Percentiles rank a stretch among this genome's conserved stretches.
These are phyloP conservation scores for Vipera ursinii DNA, from an alignment of 2,797 vertebrate species.

Conservation along the genomic window DNA sequence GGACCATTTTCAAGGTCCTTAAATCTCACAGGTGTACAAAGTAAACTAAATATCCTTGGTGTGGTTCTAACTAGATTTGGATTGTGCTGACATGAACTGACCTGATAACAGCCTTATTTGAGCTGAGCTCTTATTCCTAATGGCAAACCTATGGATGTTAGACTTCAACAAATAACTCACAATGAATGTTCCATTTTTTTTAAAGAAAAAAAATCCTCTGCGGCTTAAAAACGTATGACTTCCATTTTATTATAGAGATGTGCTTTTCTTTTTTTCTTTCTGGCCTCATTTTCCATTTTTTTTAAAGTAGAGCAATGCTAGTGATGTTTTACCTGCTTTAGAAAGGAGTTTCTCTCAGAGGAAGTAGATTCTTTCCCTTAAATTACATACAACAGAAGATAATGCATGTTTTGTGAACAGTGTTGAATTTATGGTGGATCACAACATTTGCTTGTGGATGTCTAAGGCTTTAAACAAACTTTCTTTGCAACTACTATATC, in stretches of 20 bases:
- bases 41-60: no score
- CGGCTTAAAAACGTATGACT: background rate
- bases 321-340: no score
- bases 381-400: background rate
- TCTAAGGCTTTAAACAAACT: conserved; percentile 6
- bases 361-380: background rate
- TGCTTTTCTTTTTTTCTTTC: no score
- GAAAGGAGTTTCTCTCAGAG: background rate
- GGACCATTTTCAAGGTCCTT: no score
- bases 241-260: background rate
- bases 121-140: background rate
- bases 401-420: background rate
- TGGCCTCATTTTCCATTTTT: background rate
- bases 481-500: background rate
- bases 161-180: background rate
- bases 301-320: background rate
- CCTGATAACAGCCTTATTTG: background rate
- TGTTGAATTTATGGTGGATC: background rate
- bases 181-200: background rate
- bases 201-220: background rate
- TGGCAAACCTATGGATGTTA: background rate
- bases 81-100: no score
- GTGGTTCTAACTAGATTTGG: no score
- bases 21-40: no score
- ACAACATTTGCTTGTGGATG: background rate